These are phyloP conservation scores for Protobothrops mucrosquamatus DNA, from an alignment of 2,113 vertebrate genomes.

Conservation along the genomic window DNA sequence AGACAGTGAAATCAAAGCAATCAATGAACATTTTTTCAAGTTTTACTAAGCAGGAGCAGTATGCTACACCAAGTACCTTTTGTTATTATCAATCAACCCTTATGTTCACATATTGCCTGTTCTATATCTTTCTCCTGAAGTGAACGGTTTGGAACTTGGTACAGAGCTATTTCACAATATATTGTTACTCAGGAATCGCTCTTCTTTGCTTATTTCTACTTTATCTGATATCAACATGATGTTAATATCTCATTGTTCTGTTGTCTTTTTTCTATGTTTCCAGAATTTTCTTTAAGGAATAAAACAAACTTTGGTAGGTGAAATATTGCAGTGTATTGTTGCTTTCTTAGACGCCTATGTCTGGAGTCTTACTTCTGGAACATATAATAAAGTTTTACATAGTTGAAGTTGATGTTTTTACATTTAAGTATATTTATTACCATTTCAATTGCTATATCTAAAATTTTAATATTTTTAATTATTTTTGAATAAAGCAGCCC, in stretches of 20 bases:
- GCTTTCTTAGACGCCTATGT: background rate
- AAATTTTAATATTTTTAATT: background rate
- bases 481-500: background rate
- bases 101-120: background rate
- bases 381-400: background rate
- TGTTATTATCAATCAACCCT: background rate
- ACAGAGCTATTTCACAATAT: background rate
- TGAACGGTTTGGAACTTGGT: background rate
- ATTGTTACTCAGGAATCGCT: background rate
- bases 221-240: background rate
- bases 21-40: background rate
- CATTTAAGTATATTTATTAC: background rate
- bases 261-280: background rate
- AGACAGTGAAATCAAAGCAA: background rate
- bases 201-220: background rate
- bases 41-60: background rate
- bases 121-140: background rate
- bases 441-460: background rate
- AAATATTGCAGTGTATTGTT: background rate
- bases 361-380: too few species aligned
- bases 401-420: background rate
- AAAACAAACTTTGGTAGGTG: background rate
- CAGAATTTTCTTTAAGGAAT: background rate
- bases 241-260: background rate
- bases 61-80: background rate